These are phyloP conservation scores for Aphis craccivora DNA, from an alignment of 1,140 invertebrate genomes.

Conservation along the genomic window DNA sequence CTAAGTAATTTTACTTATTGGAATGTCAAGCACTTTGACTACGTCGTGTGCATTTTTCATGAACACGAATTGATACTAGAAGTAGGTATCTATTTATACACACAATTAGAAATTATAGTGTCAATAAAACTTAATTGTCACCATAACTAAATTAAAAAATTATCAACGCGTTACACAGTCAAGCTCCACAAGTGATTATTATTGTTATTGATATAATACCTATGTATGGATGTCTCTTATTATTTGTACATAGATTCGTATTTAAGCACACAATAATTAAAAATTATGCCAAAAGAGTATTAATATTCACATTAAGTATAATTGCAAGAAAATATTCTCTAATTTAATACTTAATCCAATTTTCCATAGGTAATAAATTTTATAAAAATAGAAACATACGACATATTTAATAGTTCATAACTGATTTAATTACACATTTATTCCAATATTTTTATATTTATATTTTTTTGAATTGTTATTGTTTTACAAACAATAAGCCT, in stretches of 20 bases:
- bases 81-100: neutral
- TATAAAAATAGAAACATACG: neutral
- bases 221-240: neutral
- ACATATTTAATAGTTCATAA: neutral
- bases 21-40: constrained; percentile 15
- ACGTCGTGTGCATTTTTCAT: constrained; percentile 5
- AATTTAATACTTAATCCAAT: neutral
- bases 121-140: constrained; percentile 16
- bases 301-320: neutral
- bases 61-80: neutral
- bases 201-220: neutral
- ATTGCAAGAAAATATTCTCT: neutral
- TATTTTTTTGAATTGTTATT: no score
- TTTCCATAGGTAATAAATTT: neutral
- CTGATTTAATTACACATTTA: neutral
- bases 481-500: neutral
- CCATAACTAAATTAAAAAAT: constrained; percentile 13
- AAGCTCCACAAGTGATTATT: neutral
- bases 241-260: neutral
- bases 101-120: neutral
- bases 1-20: constrained; percentile 25
- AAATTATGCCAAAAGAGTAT: neutral
- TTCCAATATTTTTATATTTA: neutral
- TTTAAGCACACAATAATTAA: neutral
- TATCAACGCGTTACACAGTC: neutral